Evolutionary conservation across 2,113 vertebrate species (phyloP), one percentile per base, ranked within the genome.

Genomic region (Leucoraja erinaceus): DNA sequence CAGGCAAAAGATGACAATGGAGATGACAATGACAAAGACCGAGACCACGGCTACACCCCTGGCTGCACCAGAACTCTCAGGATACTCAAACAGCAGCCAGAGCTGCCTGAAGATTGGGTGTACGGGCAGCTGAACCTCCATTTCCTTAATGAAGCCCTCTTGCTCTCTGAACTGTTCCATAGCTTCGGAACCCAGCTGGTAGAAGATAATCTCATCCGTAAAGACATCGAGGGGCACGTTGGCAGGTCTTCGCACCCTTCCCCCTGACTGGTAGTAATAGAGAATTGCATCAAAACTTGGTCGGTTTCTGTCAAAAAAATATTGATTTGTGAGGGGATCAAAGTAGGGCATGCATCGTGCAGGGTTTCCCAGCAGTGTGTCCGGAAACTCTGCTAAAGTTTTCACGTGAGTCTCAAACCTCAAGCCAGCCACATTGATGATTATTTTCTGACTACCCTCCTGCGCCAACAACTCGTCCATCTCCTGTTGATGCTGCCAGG

Each of bases 291-390:
- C 98, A 94, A 99, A 99, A 94, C 98, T 99, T 25, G 98, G 98
- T 92, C 98, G 96, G 94, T 99, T 99, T 90, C 98, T 95, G 86
- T 99, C 98, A 79, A 99, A 99, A 95, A 99, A 99, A 93, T 99
- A 99, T 7, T 99, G 98, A 0, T 99, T 99, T 94, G 98, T 98
- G 98, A 99, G 98, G 75, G 98, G 98, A 95, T 99, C 98, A n/a
- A 99, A 99, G 95, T 98, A 99, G 5, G 96, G 96, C 96, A 98
- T 97, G 95, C 98, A 97, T 95, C 99, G 99, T 0, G 96, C 95
- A 0, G 97, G 96, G 93, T 99, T 97, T 90, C 98, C 98, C 0
- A 99, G 95, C 16, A 99, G 96, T 2, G 98, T 99, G 4, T 99
- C 98, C 0, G 98, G 98, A 94, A 99, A 99, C 94, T 98, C 97